Conservation (phyloP, 2,797 vertebrate species). For the Garrulus glandarius region DNA sequence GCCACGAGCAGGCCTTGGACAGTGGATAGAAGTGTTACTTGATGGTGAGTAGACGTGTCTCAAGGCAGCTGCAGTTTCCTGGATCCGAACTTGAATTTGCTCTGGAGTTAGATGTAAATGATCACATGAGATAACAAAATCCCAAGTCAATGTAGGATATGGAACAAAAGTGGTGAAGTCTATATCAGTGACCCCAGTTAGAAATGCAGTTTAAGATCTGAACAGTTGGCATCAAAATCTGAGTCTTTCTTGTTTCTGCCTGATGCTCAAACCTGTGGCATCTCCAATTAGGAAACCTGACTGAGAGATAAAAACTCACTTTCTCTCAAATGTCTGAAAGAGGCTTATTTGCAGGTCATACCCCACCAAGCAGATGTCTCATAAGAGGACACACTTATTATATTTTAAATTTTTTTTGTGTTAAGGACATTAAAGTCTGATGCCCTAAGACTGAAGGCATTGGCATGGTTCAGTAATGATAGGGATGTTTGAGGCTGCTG, state of each 20-base stretch:
- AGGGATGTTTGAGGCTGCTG: not conserved
- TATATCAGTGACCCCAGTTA: not conserved
- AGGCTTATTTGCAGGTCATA: not conserved
- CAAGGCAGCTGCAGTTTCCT: not conserved
- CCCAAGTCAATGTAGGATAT: not conserved
- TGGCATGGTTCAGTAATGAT: rapidly evolving
- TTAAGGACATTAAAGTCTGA: not conserved
- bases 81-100: not conserved
- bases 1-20: not conserved
- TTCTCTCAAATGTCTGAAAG: not conserved
- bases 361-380: not conserved
- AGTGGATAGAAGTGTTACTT: not conserved
- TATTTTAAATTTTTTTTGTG: not conserved
- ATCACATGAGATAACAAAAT: not conserved
- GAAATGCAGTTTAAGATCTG: not conserved
- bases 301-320: not conserved
- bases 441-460: rapidly evolving
- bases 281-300: not conserved
- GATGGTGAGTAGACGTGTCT: not conserved
- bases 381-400: not conserved
- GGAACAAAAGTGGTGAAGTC: not conserved
- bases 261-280: not conserved
- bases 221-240: not conserved
- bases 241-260: not conserved
- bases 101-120: not conserved